Evolutionary conservation across 2,888 invertebrate genomes (phyloP).

Genomic region (Chymomyza procnemis): DNA sequence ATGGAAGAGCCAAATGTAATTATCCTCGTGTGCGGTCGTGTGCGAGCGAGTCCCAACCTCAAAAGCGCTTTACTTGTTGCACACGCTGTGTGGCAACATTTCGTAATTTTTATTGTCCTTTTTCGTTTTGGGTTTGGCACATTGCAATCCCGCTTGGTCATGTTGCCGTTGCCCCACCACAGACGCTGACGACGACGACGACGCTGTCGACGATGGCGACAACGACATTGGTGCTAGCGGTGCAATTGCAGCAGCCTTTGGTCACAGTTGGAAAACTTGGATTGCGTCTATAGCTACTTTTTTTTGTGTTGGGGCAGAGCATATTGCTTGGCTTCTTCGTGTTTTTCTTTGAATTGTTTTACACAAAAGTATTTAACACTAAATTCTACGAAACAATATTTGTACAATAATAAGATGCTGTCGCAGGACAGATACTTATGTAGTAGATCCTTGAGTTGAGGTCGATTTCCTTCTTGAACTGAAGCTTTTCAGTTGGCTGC

Average conservation of each 20-base stretch:
- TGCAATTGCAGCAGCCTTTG: not conserved
- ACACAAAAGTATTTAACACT: too few relatives aligned
- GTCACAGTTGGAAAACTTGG: not conserved
- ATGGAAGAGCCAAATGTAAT: conserved; percentile 30
- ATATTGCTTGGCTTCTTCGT: too few relatives aligned
- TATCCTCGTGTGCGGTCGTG: conserved; percentile 34
- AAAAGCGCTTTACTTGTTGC: not conserved
- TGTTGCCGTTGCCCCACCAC: not conserved
- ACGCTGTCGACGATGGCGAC: too few relatives aligned
- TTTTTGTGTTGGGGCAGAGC: not conserved
- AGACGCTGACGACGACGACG: too few relatives aligned
- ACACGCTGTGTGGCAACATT: not conserved
- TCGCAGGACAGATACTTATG: too few relatives aligned
- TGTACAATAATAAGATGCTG: too few relatives aligned
- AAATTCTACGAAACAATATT: too few relatives aligned
- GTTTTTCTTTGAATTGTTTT: too few relatives aligned
- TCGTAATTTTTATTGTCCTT: not conserved
- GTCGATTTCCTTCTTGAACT: too few relatives aligned
- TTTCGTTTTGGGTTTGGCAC: not conserved
- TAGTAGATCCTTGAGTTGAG: too few relatives aligned
- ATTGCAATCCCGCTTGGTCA: not conserved
- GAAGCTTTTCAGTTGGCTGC: too few relatives aligned
- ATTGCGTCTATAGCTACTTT: not conserved
- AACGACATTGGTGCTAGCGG: not conserved
- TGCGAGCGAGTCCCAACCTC: conserved; percentile 25